phyloP scores from a whole-genome alignment of 1,140 invertebrate genomes.

The Anastatus disparis region DNA sequence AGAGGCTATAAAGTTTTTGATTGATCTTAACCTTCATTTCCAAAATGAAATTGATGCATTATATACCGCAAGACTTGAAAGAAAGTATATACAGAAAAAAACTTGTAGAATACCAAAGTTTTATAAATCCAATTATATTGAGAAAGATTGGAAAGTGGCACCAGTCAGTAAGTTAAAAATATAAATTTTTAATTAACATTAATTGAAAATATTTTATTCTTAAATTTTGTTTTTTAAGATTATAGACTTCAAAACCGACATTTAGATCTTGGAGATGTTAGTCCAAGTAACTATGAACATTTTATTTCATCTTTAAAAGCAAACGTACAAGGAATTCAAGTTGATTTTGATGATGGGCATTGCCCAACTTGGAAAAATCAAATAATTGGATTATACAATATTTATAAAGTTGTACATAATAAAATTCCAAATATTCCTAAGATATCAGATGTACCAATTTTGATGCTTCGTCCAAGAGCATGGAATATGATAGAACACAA shows the following conservation, averaged over 20 bases:
- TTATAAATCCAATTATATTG: conserved; percentile 57
- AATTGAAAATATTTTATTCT: background rate
- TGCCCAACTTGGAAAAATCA: conserved; percentile 80
- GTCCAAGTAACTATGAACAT: conserved; percentile 68
- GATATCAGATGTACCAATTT: conserved; percentile 68
- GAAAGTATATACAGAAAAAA: conserved; percentile 52
- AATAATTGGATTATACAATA: conserved; percentile 73
- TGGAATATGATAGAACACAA: conserved; percentile 83
- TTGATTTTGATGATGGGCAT: conserved; percentile 79
- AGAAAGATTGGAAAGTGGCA: conserved; percentile 68
- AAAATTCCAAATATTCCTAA: conserved; percentile 67
- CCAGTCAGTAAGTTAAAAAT: conserved; percentile 65
- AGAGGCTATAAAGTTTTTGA: conserved; percentile 62
- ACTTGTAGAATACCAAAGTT: conserved; percentile 48
- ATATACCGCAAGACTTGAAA: conserved; percentile 58
- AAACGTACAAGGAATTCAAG: conserved; percentile 70
- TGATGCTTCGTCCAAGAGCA: conserved; percentile 77
- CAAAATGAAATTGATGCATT: conserved; percentile 62
- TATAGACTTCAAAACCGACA: conserved; percentile 60
- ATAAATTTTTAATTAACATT: background rate
- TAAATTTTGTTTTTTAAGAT: conserved; percentile 38
- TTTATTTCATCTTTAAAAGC: conserved; percentile 67
- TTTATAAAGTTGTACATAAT: conserved; percentile 70
- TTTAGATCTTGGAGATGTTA: conserved; percentile 72
- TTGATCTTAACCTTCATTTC: conserved; percentile 62